These are phyloP conservation scores for Hippoglossus stenolepis DNA, from an alignment of 2,113 vertebrate genomes.

Conservation along the genomic window DNA sequence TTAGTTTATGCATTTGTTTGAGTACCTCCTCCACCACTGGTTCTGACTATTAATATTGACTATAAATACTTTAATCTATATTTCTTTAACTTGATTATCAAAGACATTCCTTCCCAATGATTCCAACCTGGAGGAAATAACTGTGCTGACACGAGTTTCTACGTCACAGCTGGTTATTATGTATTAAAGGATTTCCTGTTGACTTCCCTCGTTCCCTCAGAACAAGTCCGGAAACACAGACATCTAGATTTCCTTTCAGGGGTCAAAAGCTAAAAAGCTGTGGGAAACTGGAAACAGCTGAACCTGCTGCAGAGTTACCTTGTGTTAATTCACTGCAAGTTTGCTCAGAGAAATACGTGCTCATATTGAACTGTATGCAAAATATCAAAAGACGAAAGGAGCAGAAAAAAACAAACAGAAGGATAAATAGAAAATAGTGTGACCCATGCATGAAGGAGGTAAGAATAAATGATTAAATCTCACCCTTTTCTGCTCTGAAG, in stretches of 20 bases:
- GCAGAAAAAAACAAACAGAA: slow-evolving; percentile 1
- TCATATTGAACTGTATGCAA: not conserved
- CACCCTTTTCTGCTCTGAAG: slow-evolving; percentile 70
- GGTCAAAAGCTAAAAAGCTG: not conserved
- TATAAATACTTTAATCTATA: not conserved
- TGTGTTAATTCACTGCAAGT: not conserved
- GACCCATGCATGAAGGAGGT: slow-evolving; percentile 20
- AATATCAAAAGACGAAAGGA: not conserved
- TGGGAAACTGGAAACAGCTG: not conserved
- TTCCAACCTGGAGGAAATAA: not conserved
- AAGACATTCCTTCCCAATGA: not conserved
- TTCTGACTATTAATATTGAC: not conserved
- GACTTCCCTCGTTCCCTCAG: slow-evolving; percentile 52
- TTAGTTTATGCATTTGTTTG: not conserved
- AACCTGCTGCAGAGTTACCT: slow-evolving; percentile 2
- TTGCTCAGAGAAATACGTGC: not conserved
- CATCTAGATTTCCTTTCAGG: slow-evolving; percentile 26
- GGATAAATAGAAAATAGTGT: not conserved
- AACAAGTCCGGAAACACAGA: slow-evolving; percentile 24
- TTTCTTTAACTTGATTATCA: not conserved
- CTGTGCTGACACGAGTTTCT: not conserved
- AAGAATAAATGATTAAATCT: slow-evolving; percentile 22
- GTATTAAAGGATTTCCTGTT: slow-evolving; percentile 59
- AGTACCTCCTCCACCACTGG: not conserved
- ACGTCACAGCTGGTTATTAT: not conserved